Evolutionary conservation across 2,113 vertebrate genomes (phyloP).

Genomic region (Emydocephalus ijimae): DNA sequence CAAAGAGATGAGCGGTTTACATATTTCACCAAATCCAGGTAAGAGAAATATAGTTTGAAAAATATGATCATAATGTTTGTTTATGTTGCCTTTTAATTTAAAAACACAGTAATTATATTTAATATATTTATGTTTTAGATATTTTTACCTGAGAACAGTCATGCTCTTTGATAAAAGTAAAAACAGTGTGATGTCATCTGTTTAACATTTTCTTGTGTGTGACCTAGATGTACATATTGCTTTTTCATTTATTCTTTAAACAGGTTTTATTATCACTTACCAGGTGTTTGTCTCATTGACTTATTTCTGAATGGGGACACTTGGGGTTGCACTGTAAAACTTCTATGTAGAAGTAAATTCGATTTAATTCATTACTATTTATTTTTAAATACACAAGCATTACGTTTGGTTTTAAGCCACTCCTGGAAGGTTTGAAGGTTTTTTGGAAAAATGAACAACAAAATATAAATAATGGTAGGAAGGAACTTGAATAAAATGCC

Average conservation of each 20-base stretch:
- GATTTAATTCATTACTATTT: neutral
- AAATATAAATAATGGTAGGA: neutral
- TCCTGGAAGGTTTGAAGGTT: neutral
- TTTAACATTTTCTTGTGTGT: neutral
- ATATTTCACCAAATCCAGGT: constrained; percentile 88
- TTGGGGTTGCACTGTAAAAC: neutral
- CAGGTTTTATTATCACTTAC: neutral
- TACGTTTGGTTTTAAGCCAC: neutral
- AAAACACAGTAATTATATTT: neutral
- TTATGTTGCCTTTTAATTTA: neutral
- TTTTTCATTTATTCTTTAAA: neutral
- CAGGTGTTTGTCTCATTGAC: neutral
- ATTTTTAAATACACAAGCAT: neutral
- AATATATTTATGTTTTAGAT: neutral
- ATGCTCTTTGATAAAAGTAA: neutral
- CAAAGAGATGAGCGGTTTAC: constrained; percentile 93
- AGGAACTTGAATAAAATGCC: neutral
- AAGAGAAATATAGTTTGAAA: constrained; percentile 27
- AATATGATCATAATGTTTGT: neutral
- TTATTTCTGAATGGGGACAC: neutral
- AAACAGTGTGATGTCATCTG: neutral
- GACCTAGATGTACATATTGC: neutral
- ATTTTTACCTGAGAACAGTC: neutral
- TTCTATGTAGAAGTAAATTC: neutral
- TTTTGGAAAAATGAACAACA: neutral